These are phyloP conservation scores for Perccottus glenii DNA, from an alignment of 2,113 vertebrate species.

Conservation along the genomic window DNA sequence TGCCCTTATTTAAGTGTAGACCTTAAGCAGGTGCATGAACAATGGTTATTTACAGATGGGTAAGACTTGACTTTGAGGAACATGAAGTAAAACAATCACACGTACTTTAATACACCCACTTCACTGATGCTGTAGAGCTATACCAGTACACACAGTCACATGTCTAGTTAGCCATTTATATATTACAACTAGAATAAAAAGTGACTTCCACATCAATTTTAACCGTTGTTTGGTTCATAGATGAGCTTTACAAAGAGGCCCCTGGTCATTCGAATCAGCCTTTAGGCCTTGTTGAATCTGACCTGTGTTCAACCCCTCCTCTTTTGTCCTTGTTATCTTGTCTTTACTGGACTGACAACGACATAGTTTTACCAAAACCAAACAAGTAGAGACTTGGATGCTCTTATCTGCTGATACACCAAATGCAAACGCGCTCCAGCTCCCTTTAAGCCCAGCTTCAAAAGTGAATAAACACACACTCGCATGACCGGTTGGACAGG, in stretches of 20 bases:
- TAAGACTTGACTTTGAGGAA: too few species aligned
- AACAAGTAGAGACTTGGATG: slow-evolving; percentile 51
- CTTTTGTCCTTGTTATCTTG: slow-evolving; percentile 16
- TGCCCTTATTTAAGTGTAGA: slow-evolving; percentile 3
- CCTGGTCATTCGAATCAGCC: background rate
- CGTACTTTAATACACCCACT: too few species aligned
- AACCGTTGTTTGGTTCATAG: too few species aligned
- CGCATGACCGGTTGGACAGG: slow-evolving; percentile 59
- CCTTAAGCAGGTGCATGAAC: background rate
- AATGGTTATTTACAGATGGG: background rate
- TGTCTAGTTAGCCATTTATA: too few species aligned
- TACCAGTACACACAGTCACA: too few species aligned
- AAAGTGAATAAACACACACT: slow-evolving; percentile 48
- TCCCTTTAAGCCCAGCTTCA: slow-evolving; percentile 17
- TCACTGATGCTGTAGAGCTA: too few species aligned
- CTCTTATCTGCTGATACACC: slow-evolving; percentile 58
- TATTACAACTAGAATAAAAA: too few species aligned
- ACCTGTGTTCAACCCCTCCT: slow-evolving; percentile 11
- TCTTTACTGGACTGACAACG: slow-evolving; percentile 21
- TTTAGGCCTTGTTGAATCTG: background rate
- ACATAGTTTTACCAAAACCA: slow-evolving; percentile 46
- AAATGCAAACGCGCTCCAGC: slow-evolving; percentile 4
- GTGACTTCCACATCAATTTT: too few species aligned
- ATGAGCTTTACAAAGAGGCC: background rate
- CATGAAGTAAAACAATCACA: too few species aligned